Conservation (phyloP, 1,140 invertebrate species). For the Maconellicoccus hirsutus region DNA sequence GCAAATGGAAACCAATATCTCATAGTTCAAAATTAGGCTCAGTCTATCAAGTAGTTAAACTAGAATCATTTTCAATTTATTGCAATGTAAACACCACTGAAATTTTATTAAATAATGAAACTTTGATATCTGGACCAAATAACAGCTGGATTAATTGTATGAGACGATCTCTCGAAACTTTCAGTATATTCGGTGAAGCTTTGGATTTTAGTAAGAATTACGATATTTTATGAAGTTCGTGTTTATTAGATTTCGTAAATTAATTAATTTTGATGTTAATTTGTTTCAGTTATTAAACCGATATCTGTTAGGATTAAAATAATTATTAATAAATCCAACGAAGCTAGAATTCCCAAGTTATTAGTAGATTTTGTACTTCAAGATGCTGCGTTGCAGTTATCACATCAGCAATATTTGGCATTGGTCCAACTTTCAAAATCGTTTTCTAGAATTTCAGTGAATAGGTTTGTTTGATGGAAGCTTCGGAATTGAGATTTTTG, state of each 20-base stretch:
- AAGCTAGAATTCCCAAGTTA: constrained; percentile 55
- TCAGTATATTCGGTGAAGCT: constrained; percentile 56
- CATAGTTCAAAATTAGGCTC: constrained; percentile 48
- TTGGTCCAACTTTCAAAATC: constrained; percentile 52
- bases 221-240: constrained; percentile 17
- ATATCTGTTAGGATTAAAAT: constrained; percentile 68
- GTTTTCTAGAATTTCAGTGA: constrained; percentile 53
- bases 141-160: constrained; percentile 54
- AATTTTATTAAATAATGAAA: constrained; percentile 29
- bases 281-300: constrained; percentile 52
- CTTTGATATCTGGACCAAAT: constrained; percentile 35
- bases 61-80: constrained; percentile 64
- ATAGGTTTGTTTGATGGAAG: constrained; percentile 41
- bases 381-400: constrained; percentile 61
- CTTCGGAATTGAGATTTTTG: not conserved
- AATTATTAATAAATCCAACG: constrained; percentile 59
- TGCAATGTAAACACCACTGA: constrained; percentile 50
- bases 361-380: constrained; percentile 62
- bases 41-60: constrained; percentile 62
- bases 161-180: constrained; percentile 59
- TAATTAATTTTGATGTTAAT: constrained; percentile 27
- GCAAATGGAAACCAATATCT: constrained; percentile 67
- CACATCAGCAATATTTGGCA: constrained; percentile 58
- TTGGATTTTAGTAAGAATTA: constrained; percentile 58
- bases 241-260: constrained; percentile 29